phyloP scores from a whole-genome alignment of 2,113 vertebrate species.

The Psittacula cyanocephala region DNA sequence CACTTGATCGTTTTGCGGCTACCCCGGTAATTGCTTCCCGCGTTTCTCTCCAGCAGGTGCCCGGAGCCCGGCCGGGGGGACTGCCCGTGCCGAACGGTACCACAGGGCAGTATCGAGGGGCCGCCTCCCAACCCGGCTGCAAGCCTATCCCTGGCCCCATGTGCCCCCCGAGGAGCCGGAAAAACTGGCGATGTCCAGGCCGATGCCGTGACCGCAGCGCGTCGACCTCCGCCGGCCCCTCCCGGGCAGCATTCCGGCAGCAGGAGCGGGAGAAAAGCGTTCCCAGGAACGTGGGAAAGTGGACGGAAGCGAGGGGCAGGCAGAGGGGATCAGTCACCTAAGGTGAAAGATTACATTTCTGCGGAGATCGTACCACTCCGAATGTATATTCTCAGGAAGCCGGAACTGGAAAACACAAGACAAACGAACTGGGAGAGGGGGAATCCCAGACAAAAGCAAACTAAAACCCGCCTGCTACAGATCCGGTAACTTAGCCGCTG shows the following conservation, averaged over 20 bases:
- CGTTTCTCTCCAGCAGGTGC: neutral
- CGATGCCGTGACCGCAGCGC: neutral
- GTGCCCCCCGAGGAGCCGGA: neutral
- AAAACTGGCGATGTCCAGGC: fast-evolving
- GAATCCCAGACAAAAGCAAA: slow-evolving; percentile 4
- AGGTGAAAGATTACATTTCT: neutral
- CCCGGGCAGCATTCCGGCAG: neutral
- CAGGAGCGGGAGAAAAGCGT: neutral
- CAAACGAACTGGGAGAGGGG: neutral
- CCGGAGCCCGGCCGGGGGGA: neutral
- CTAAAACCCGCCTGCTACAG: neutral
- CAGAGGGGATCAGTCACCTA: too few species aligned
- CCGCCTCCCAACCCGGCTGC: neutral
- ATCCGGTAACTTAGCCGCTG: neutral
- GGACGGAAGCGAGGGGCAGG: too few species aligned
- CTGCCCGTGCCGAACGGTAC: neutral
- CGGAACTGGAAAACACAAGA: neutral
- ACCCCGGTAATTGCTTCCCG: too few species aligned
- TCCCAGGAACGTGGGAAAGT: neutral
- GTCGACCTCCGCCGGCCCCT: neutral
- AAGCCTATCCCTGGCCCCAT: neutral
- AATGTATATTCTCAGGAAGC: neutral
- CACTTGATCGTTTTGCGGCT: neutral
- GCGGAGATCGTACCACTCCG: neutral
- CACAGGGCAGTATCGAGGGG: neutral